Evolutionary conservation across 2,113 vertebrate species (phyloP).

Genomic region (Paramormyrops kingsleyae): DNA sequence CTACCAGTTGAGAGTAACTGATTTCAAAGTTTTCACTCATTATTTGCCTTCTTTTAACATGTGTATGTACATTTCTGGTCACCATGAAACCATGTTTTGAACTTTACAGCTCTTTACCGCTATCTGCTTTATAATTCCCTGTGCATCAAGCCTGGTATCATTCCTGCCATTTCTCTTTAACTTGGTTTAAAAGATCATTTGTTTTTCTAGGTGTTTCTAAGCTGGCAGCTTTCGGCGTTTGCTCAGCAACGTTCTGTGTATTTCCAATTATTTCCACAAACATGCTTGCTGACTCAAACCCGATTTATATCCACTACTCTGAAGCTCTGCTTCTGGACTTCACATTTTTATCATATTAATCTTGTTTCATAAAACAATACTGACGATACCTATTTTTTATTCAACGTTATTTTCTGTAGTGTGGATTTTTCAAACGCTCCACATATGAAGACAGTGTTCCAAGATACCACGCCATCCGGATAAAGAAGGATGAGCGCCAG

Average conservation of each 20-base stretch:
- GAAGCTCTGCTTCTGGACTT: background rate
- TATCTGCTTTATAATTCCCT: background rate
- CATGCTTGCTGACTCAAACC: background rate
- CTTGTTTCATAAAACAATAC: background rate
- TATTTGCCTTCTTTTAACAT: background rate
- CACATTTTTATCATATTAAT: background rate
- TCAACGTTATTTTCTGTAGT: slow-evolving; percentile 55
- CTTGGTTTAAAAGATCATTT: background rate
- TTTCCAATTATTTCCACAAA: background rate
- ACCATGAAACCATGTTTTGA: background rate
- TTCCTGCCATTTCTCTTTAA: slow-evolving; percentile 2
- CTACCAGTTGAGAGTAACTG: background rate
- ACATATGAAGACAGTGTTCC: slow-evolving; percentile 86
- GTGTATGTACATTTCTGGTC: slow-evolving; percentile 15
- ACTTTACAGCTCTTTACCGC: background rate
- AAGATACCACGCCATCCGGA: slow-evolving; percentile 83
- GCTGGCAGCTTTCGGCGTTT: slow-evolving; percentile 5
- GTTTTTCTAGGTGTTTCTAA: slow-evolving; percentile 8
- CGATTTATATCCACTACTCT: background rate
- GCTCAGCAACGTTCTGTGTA: background rate
- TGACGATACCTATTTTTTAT: background rate
- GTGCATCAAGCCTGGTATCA: background rate
- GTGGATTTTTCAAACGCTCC: slow-evolving; percentile 86
- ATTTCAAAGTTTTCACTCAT: background rate
- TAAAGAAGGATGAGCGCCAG: slow-evolving; percentile 75